Evolutionary conservation across 2,888 invertebrate genomes (phyloP), one percentile per base, ranked within the genome.

Genomic region (Chloroclysta siterata): DNA sequence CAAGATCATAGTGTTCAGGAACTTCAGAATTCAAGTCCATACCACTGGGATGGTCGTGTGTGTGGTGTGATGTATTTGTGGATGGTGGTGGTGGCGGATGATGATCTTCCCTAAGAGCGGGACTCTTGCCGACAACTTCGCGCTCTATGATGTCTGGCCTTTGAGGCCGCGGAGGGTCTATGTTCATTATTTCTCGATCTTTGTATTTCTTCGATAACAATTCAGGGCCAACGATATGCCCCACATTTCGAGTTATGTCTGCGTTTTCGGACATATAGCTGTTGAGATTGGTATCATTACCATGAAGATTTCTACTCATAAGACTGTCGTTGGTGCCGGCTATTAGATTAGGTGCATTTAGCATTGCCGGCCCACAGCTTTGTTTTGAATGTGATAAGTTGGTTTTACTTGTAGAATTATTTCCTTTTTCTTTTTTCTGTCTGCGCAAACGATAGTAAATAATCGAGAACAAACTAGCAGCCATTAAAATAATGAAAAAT

Each of bases 1-100:
- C 99, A 67, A 99, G 93, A 84, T 99, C 99, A 82, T 99, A 99
- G 83, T 98, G 98, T 83, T 98, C 98, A 0, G 98, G 97, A 67
- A 96, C 94, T 80, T 97, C 97, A 8, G 95, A 95, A 78, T 95
- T 95, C 74, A 97, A 92, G 78, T 97, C 97, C 56, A 96, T 95
- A 22, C 95, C 95, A 48, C 94, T 94, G 29, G 95, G 95, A 75
- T 96, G 96, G 65, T 97, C 96, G 56, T 96, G 95, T 0, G 94
- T 93, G 74, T 95, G 96, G 75, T 97, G 95, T 0, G 95, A 95
- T 68, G 94, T 95, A 77, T 95, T 96, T 14, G 95, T 94, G 0
- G 95, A 95, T 15, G 95, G 96, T 22, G 96, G 96, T n/a, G 96
- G 94, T 0, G 96, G 96, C 41, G 96, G 96, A 81, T 96, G 97